Evolutionary conservation across 2,888 invertebrate species (phyloP).

Genomic region (Allolobophora icterica): DNA sequence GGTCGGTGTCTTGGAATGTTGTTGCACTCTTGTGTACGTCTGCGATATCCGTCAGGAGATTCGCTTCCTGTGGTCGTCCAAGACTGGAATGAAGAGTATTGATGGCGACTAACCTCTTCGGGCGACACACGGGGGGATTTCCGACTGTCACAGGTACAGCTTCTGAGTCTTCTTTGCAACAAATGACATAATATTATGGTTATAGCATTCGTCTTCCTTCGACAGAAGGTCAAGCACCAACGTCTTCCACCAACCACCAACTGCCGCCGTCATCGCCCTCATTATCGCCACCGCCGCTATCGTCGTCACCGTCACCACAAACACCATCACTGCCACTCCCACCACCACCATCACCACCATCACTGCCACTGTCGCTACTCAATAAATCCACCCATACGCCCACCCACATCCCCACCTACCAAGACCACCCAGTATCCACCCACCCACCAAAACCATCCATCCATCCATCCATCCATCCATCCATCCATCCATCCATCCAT

Average conservation of each 20-base stretch:
- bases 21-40: constrained; percentile 5
- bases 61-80: neutral
- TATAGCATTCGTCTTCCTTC: too few species aligned
- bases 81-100: neutral
- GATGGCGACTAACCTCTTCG: neutral
- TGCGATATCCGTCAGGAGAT: neutral
- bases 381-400: neutral
- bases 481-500: too few species aligned
- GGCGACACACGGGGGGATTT: neutral
- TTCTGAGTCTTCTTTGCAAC: neutral
- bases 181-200: neutral
- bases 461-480: too few species aligned
- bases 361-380: too few species aligned
- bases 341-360: too few species aligned
- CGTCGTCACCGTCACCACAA: too few species aligned
- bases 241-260: too few species aligned
- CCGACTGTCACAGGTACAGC: neutral
- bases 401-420: neutral
- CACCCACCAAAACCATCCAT: neutral
- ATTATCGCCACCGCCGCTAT: too few species aligned
- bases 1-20: neutral
- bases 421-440: neutral
- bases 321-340: too few species aligned
- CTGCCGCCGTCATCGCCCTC: too few species aligned
- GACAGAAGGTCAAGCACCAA: too few species aligned